These are phyloP conservation scores for Thymelicus acteon DNA, from an alignment of 2,888 invertebrate species.

Conservation along the genomic window DNA sequence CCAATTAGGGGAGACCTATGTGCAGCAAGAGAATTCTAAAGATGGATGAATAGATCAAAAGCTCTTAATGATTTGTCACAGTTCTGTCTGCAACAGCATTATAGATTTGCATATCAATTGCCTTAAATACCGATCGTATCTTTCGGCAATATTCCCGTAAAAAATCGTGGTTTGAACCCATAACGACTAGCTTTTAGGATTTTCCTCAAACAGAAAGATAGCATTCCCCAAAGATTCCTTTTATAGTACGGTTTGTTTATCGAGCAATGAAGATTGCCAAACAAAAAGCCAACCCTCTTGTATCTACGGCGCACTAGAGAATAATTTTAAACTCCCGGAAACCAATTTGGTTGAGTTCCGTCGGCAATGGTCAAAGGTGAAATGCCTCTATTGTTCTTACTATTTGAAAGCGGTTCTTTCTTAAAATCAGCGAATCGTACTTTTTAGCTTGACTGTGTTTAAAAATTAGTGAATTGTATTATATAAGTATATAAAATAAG, in stretches of 20 bases:
- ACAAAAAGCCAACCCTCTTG: constrained; percentile 53
- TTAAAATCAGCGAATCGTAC: constrained; percentile 13
- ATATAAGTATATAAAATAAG: neutral
- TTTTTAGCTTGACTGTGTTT: neutral
- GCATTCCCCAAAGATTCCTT: constrained; percentile 56
- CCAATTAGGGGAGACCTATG: constrained; percentile 1
- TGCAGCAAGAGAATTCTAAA: neutral
- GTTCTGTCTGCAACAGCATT: no score
- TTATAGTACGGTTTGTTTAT: constrained; percentile 65
- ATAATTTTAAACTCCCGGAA: constrained; percentile 56
- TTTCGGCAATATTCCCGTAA: neutral
- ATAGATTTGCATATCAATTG: no score
- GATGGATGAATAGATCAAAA: no score
- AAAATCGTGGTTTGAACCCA: constrained; percentile 37
- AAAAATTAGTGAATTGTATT: neutral
- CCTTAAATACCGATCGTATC: neutral
- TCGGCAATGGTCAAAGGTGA: constrained; percentile 45
- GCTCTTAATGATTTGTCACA: no score
- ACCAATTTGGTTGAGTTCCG: constrained; percentile 52
- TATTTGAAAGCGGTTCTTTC: constrained; percentile 34
- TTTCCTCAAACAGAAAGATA: constrained; percentile 58
- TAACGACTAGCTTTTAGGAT: constrained; percentile 56
- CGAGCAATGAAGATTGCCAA: constrained; percentile 58
- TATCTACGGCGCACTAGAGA: constrained; percentile 53
- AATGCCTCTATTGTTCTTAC: constrained; percentile 41